Evolutionary conservation across 1,140 invertebrate genomes (phyloP).

Genomic region (Lutraria rhynchaena): DNA sequence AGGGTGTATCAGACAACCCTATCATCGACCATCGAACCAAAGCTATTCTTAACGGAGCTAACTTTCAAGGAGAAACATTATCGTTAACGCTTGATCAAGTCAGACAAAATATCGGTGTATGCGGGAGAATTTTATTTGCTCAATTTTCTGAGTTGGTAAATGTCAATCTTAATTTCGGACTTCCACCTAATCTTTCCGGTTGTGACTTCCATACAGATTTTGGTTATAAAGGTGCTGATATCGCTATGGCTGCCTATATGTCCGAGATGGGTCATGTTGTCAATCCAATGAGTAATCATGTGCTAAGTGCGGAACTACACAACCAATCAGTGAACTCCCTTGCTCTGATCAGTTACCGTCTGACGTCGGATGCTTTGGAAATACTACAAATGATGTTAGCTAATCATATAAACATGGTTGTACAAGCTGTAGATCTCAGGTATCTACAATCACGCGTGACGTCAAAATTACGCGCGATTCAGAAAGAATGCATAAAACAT

Average conservation of each 20-base stretch:
- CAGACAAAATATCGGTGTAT: constrained; percentile 6
- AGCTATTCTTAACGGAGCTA: neutral
- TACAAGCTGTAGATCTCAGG: constrained; percentile 8
- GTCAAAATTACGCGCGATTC: neutral
- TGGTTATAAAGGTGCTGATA: constrained; percentile 25
- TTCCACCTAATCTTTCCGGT: constrained; percentile 17
- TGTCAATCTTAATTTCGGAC: constrained; percentile 20
- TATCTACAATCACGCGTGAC: neutral
- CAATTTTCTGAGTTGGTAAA: constrained; percentile 24
- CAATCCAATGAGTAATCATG: constrained; percentile 35
- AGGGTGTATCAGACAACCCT: neutral
- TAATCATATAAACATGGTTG: neutral
- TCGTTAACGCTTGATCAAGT: constrained; percentile 5
- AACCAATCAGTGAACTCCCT: constrained; percentile 32
- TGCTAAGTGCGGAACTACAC: constrained; percentile 6
- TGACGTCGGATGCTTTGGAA: constrained; percentile 2
- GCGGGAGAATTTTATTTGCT: constrained; percentile 18
- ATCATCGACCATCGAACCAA: constrained; percentile 24
- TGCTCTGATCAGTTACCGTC: neutral
- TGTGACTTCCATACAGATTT: constrained; percentile 24
- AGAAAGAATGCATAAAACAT: neutral
- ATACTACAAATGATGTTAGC: constrained; percentile 25
- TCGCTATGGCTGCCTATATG: constrained; percentile 27
- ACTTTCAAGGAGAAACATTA: constrained; percentile 15
- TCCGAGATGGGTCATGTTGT: constrained; percentile 14